phyloP scores from a whole-genome alignment of 2,888 invertebrate genomes.

The Sminthurinus aureus region DNA sequence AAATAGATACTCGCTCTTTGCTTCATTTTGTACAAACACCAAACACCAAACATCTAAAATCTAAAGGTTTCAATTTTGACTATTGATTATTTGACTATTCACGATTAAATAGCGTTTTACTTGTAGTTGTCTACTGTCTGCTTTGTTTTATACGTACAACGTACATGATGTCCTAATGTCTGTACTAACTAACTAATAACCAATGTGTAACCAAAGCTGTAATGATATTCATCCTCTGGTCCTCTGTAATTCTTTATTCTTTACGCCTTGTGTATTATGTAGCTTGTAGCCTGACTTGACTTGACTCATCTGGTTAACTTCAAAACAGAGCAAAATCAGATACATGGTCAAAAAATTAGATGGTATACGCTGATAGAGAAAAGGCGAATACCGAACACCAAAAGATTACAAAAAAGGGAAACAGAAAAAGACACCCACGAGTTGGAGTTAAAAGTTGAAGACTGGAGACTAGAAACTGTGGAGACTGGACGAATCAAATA shows the following conservation, averaged over 20 bases:
- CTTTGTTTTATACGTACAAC: too few species aligned
- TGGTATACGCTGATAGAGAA: neutral
- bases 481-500: neutral
- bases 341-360: neutral
- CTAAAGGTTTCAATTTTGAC: too few species aligned
- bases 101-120: too few species aligned
- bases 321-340: neutral
- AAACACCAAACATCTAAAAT: too few species aligned
- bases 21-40: too few species aligned
- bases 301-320: slow-evolving; percentile 26
- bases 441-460: neutral
- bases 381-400: too few species aligned
- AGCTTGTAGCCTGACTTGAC: neutral
- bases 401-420: neutral
- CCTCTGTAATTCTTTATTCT: neutral
- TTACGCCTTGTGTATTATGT: too few species aligned
- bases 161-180: too few species aligned
- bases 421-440: neutral
- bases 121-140: too few species aligned
- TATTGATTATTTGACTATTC: too few species aligned
- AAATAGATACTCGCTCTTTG: slow-evolving; percentile 20
- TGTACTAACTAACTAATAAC: neutral
- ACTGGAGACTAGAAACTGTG: neutral
- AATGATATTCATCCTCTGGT: neutral
- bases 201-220: neutral